Percentiles rank a stretch among this genome's conserved stretches.
These are phyloP conservation scores for Anhinga rufa DNA, from an alignment of 2,113 vertebrate species.

Conservation along the genomic window DNA sequence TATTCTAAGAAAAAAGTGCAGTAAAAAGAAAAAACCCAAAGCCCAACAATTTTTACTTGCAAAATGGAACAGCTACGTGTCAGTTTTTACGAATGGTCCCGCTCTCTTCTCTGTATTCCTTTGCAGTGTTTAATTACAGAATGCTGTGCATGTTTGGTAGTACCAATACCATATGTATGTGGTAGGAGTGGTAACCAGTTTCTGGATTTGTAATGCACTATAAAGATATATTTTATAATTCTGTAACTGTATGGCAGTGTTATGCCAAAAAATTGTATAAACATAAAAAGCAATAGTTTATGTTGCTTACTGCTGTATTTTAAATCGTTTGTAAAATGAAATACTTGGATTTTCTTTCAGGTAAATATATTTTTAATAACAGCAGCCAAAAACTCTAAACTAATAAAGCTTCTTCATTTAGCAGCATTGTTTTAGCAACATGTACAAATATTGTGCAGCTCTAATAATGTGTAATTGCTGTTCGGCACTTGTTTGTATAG, in stretches of 20 bases:
- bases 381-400: constrained; percentile 50
- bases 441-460: constrained; percentile 33
- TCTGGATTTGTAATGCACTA: constrained; percentile 72
- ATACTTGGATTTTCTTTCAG: constrained; percentile 65
- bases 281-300: constrained; percentile 66
- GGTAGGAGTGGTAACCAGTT: constrained; percentile 73
- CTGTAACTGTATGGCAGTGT: constrained; percentile 71
- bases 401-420: constrained; percentile 60
- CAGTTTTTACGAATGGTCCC: constrained; percentile 3
- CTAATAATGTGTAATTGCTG: constrained; percentile 59
- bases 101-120: constrained; percentile 18
- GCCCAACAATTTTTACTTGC: background rate
- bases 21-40: background rate
- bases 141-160: constrained; percentile 58
- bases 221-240: constrained; percentile 72
- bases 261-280: constrained; percentile 66
- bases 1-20: constrained; percentile 2
- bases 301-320: constrained; percentile 73
- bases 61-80: background rate
- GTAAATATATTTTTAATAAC: constrained; percentile 73
- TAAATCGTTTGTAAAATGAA: constrained; percentile 66
- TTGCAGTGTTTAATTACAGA: constrained; percentile 41
- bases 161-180: constrained; percentile 69
- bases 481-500: constrained; percentile 31
- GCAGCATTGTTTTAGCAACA: constrained; percentile 55